Base-by-base conservation (phyloP, 2,797 vertebrate species). In the Megalops cyprinoides region DNA sequence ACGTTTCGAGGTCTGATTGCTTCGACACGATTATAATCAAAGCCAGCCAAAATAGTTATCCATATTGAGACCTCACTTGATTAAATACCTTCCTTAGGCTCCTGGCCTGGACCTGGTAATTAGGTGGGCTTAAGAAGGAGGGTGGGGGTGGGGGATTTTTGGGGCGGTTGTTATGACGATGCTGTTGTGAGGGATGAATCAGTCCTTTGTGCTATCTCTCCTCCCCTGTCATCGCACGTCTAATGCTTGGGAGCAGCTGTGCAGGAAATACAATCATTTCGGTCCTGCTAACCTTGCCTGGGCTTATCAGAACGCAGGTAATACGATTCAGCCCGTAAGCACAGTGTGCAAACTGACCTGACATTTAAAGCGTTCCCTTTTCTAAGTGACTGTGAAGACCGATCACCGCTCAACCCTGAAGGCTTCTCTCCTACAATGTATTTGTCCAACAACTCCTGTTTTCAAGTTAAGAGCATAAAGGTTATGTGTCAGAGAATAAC, bases 101-200 rank as follows among this genome's bases (percentile, higher is more conserved):
- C 37, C 5, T 39, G 67, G 67, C 18, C 10, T 10, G 67, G 67
- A 18, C 39, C 39, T 76, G 10, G 49, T 46, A 28, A 60, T 78
- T 25, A 78, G 44, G 39, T 62, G 37, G 76, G 12, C 42, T 62
- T 78, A 46, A 58, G n/a, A n/a, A n/a, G n/a, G n/a, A n/a, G 15
- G n/a, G n/a, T 34, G 25, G 25, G 23, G 5, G 76, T 25, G 51
- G 51, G 51, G 51, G 51, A n/a, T n/a, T n/a, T 2, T 53, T 12
- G 51, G 4, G 51, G 7, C 62, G 55, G 76, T 78, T 78, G 76
- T 55, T 48, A 78, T 78, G 76, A 78, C 56, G 15, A 78, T 78
- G 39, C 10, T 6, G 4, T 42, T 60, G 76, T 62, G 39, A 60
- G 15, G 76, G 37, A 62, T 78, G 55, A 44, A 62, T 78, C 25